Percentiles rank a stretch among this genome's conserved stretches.
Evolutionary conservation across 2,797 vertebrate species (phyloP).

Genomic region (Acrossocheilus fasciatus): DNA sequence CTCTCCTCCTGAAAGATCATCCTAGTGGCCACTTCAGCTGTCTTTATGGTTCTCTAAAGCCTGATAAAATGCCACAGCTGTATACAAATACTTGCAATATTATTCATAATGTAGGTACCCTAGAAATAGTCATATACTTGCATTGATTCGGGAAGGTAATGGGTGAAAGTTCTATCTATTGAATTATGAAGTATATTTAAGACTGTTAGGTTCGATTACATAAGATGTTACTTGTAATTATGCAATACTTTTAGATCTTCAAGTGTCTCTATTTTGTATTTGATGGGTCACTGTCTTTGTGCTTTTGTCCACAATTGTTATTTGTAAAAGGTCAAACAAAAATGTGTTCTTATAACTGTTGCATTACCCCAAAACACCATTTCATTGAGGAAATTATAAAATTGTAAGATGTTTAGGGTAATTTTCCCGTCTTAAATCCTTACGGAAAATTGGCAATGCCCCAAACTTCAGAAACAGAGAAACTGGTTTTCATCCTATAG

Average conservation of each 20-base stretch:
- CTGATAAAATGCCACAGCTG: conserved; percentile 16
- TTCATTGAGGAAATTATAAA: neutral
- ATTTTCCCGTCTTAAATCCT: neutral
- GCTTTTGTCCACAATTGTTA: conserved; percentile 1
- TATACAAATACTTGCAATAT: neutral
- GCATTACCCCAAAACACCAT: neutral
- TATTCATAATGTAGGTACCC: neutral
- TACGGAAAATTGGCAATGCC: neutral
- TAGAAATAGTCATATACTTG: conserved; percentile 4
- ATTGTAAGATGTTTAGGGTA: neutral
- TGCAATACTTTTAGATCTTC: conserved; percentile 20
- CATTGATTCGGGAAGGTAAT: conserved; percentile 24
- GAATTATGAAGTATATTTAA: conserved; percentile 43
- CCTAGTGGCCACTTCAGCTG: conserved; percentile 9
- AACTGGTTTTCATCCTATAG: neutral
- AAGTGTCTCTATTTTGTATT: conserved; percentile 30
- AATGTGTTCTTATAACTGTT: conserved; percentile 8
- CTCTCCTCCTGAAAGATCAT: neutral
- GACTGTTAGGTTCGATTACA: conserved; percentile 3
- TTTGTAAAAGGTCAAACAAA: conserved; percentile 32
- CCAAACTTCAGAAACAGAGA: conserved; percentile 3
- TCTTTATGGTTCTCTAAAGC: conserved; percentile 20
- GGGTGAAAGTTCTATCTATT: neutral
- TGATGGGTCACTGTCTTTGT: conserved; percentile 12
- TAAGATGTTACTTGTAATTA: conserved; percentile 14